Base-by-base conservation (phyloP, 2,888 invertebrate genomes). In the Amphipoea oculea region DNA sequence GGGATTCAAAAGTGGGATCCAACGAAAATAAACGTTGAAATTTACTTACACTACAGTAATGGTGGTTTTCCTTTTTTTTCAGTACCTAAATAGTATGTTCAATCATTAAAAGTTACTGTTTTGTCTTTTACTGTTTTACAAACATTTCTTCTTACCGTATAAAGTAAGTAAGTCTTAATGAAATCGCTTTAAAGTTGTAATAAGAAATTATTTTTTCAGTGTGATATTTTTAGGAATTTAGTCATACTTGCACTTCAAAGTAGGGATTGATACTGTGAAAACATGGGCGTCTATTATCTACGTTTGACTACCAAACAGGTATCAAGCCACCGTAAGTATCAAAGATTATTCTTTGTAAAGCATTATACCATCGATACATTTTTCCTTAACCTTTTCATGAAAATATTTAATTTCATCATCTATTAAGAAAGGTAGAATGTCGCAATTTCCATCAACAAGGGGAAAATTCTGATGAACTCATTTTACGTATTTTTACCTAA, bases 381-480 rank as follows among this genome's bases (percentile, higher is more conserved):
- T 40, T 60, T 45, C 36, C 57, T n/a, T 9, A 12, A 54, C 73
- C 6, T n/a, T 70, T 54, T n/a, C 40, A 14, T 62, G 23, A 62
- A 68, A 69, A 73, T 40, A 62, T 73, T 73, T 62, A 74, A 78
- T 79, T 76, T 71, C 20, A 62, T 36, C 73, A 72, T 76, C 76
- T 88, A 70, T 82, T 86, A 88, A 83, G 87, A 77, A 86, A 88
- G 86, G 84, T 78, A 36, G 76, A 85, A 86, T 78, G 86, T 83
- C 87, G 29, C 62, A 88, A 91, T 91, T 90, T 87, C 86, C 87
- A 88, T 88, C 81, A 89, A 82, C 79, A 81, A 77, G 82, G 69
- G 76, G 48, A 89, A 91, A 89, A 91, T 71, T 92, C 89, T 85
- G 82, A 80, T 90, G 90, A 90, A 86, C 89, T 91, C 90, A 90